Conservation (phyloP, 2,888 invertebrate genomes). For the Eupithecia tripunctaria region DNA sequence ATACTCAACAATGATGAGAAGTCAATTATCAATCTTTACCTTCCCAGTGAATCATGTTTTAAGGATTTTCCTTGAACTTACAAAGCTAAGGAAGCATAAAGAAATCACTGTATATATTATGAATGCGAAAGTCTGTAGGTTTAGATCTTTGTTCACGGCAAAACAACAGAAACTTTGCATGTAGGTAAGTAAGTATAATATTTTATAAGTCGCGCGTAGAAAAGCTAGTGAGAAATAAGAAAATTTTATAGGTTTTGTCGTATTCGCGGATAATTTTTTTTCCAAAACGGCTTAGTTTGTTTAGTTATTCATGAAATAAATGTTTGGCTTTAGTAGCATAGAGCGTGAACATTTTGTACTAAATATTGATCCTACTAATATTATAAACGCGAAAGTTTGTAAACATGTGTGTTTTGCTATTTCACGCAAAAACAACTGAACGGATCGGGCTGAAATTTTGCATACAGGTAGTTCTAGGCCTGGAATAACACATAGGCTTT, state of each 20-base stretch:
- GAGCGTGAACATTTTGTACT: not conserved
- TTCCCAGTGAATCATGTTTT: not conserved
- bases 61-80: constrained; percentile 6
- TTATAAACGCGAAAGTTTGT: no score
- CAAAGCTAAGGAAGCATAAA: not conserved
- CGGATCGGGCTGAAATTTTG: no score
- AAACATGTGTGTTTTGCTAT: no score
- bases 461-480: no score
- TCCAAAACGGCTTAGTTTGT: no score
- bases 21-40: not conserved
- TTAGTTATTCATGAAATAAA: no score
- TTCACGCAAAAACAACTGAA: no score
- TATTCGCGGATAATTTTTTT: no score
- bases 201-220: no score
- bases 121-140: no score
- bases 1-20: not conserved
- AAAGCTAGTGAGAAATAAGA: not conserved
- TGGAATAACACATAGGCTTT: no score
- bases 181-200: not conserved
- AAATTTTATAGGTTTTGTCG: not conserved
- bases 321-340: not conserved
- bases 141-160: not conserved
- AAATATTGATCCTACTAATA: no score
- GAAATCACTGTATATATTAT: not conserved
- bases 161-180: not conserved